Evolutionary conservation across 2,797 vertebrate genomes (phyloP), one percentile per base, ranked within the genome.

Genomic region (Neosilurus mollespiculum): DNA sequence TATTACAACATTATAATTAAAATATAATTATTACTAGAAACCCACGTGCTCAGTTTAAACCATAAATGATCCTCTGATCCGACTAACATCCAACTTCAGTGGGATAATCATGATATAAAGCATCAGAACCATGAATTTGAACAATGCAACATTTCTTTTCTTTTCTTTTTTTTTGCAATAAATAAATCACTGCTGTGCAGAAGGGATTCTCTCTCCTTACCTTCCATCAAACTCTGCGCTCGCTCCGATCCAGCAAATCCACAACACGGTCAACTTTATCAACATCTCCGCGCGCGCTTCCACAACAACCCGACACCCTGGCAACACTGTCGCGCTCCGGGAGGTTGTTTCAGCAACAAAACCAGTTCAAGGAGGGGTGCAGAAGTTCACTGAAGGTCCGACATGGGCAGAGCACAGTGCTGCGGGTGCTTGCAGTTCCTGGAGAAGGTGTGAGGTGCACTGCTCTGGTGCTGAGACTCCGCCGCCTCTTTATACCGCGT

Each of bases 211-310:
- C 12, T 26, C 0, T 14, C 18, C 94, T 94, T 94, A 98, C 97
- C 97, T 96, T 89, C 95, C 95, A 87, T 98, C 96, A 92, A 97
- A 97, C 79, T 97, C 96, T 0, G 94, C 95, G 53, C 93, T 93
- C 75, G 93, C 93, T 84, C 90, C 93, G 78, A 95, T 89, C 89
- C 90, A 95, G 87, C 95, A 93, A 88, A 94, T 90, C 91, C 80
- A 93, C 75, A 93, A 84, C 78, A 96, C 71, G 86, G 92, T 16
- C 72, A 96, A 93, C 88, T 94, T 94, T 91, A 93, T 86, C 88
- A 93, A 93, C 75, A 95, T 90, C 83, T 92, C 96, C 96, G 96
- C 95, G 85, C 54, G 89, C 64, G 49, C 10, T 24, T 59, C 15
- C 37, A 22, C 11, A 26, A 12, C 89, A 90, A 91, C 91, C 93